Conservation (phyloP, 2,113 vertebrate species). For the Halcyon senegalensis region DNA sequence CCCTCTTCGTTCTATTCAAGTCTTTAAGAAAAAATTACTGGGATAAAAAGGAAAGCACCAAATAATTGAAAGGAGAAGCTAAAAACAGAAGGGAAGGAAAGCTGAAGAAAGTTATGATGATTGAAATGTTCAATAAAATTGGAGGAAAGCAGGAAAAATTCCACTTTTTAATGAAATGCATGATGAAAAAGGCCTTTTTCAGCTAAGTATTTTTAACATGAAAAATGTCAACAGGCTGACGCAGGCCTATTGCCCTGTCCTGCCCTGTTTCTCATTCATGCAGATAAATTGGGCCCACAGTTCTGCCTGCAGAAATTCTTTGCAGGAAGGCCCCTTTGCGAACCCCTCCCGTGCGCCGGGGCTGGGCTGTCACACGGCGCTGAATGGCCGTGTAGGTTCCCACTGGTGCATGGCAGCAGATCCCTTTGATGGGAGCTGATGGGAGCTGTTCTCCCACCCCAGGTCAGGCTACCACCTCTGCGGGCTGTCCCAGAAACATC, state of each 20-base stretch:
- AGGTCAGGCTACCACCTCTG: not conserved
- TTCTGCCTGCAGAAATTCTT: not conserved
- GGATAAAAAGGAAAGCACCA: conserved; percentile 23
- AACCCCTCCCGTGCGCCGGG: accelerated
- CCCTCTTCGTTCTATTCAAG: not conserved
- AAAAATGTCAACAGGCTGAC: not conserved
- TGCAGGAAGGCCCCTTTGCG: not conserved
- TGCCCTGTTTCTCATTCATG: not conserved
- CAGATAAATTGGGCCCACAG: not conserved
- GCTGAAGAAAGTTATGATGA: not conserved
- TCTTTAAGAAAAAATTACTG: not conserved
- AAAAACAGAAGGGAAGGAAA: not conserved
- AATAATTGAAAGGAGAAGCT: conserved; percentile 24
- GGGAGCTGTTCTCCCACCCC: not conserved
- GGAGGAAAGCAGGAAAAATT: not conserved
- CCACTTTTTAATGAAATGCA: not conserved
- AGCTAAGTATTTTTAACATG: not conserved
- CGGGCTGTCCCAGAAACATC: not conserved
- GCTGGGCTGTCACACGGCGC: not conserved
- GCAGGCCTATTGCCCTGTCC: no score
- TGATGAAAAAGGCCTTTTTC: not conserved
- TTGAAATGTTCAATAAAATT: conserved; percentile 18
- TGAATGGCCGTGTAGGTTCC: accelerated
- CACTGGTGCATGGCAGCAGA: not conserved
- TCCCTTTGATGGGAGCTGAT: accelerated